These are phyloP conservation scores for Hassar affinis DNA, from an alignment of 2,113 vertebrate species.

Conservation along the genomic window DNA sequence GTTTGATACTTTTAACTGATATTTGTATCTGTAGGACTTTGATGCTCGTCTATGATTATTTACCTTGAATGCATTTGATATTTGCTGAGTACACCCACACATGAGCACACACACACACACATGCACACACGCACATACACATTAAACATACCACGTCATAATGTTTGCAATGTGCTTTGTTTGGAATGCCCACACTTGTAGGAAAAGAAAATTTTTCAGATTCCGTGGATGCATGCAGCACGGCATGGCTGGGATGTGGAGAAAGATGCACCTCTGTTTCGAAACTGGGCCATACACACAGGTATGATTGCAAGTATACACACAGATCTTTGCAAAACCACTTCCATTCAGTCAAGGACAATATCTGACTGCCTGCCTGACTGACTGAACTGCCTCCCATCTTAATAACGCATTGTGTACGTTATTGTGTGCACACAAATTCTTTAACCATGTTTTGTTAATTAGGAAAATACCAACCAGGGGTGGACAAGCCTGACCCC, in stretches of 20 bases:
- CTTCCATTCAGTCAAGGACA: background rate
- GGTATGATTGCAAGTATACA: constrained; percentile 64
- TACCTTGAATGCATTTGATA: background rate
- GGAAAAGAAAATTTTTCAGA: constrained; percentile 91
- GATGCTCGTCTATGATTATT: background rate
- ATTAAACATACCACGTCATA: background rate
- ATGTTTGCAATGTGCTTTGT: background rate
- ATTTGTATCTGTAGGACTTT: background rate
- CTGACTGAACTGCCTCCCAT: background rate
- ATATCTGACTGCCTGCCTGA: background rate
- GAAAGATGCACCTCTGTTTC: constrained; percentile 86
- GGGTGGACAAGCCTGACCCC: constrained; percentile 83
- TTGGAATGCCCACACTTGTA: constrained; percentile 58
- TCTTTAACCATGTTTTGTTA: background rate
- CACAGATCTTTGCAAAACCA: too few relatives aligned
- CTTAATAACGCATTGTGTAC: background rate
- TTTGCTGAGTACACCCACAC: background rate
- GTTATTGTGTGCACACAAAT: background rate
- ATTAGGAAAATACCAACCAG: constrained; percentile 84
- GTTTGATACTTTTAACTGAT: background rate
- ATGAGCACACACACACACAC: background rate
- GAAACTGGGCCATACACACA: constrained; percentile 90
- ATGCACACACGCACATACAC: background rate
- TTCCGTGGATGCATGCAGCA: constrained; percentile 89
- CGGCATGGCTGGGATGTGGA: constrained; percentile 89